Percentiles rank a stretch among this genome's conserved stretches.
Conservation (phyloP, 2,888 invertebrate genomes). For the Phyllotreta cruciferae region DNA sequence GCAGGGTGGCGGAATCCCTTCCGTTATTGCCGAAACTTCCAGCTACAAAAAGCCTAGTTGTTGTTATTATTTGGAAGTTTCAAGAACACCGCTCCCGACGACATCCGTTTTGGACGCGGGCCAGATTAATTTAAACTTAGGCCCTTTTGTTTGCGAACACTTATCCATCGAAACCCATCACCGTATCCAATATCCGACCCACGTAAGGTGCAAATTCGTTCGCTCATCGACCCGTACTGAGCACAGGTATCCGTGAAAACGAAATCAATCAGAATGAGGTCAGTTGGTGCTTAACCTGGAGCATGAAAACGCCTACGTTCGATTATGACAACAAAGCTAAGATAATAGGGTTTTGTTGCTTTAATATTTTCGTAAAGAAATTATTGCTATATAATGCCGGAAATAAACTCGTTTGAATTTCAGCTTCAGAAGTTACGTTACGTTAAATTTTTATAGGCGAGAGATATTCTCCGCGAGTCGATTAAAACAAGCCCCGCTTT, state of each 20-base stretch:
- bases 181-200: slow-evolving; percentile 1
- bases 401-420: too few relatives aligned
- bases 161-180: slow-evolving; percentile 19
- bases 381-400: too few relatives aligned
- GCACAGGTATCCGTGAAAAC: slow-evolving; percentile 11
- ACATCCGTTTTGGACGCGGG: slow-evolving; percentile 21
- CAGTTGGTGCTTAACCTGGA: slow-evolving; percentile 16
- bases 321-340: too few relatives aligned
- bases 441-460: too few relatives aligned
- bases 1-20: not conserved
- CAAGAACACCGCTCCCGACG: slow-evolving; percentile 10
- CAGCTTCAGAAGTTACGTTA: too few relatives aligned
- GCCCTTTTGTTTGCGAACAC: slow-evolving; percentile 20
- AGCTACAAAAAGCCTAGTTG: slow-evolving; percentile 14
- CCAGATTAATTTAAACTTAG: slow-evolving; percentile 28
- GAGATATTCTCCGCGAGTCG: too few relatives aligned
- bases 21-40: not conserved
- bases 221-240: slow-evolving; percentile 21
- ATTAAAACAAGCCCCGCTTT: too few relatives aligned
- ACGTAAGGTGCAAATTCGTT: slow-evolving; percentile 18
- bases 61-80: slow-evolving; percentile 21
- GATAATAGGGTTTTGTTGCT: too few relatives aligned
- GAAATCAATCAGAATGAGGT: slow-evolving; percentile 22
- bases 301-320: too few relatives aligned
- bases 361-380: too few relatives aligned